Base-by-base conservation (phyloP, 53 echinoderm and acorn worm genomes). In the Stichopus horrens region DNA sequence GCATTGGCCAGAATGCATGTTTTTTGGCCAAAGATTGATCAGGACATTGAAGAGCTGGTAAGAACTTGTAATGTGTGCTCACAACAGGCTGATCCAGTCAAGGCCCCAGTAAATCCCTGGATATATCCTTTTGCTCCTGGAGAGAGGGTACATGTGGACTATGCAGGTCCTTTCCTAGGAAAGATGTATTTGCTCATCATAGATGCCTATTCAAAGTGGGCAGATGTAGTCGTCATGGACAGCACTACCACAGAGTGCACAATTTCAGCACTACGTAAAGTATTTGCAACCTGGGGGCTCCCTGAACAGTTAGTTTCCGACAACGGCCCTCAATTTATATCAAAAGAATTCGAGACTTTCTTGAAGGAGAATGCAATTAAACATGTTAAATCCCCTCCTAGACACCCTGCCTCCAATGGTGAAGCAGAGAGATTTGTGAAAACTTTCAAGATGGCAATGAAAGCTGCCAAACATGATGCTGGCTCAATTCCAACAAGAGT, bases 391-490 rank as follows among this genome's bases (percentile, higher is more conserved):
- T 73, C 74, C 21, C 16, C 90, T 56, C 65, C 67, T 3, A 80
- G 86, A 56, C 90, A 89, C 79, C 84, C 74, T 4, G 58, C 83
- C 9, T 79, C 84, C 51, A 89, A 89, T 53, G 89, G 89, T 16
- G 75, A 88, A 52, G 89, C 73, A 5, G 73, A 83, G 65, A 66
- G 83, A 22, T 85, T 84, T 55, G 90, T 74, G 51, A 23, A 54
- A 73, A 83, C 90, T 52, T 90, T 90, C 90, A 90, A 90, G 23
- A 37, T 71, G 14, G 83, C 82, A 21, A 78, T 88, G 60, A 87
- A 75, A 87, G 75, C 88, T 5, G 20, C 56, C 10, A 56, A 74
- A 74, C 18, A 52, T 87, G 88, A 87, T 5, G 18, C 52, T 53
- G 74, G 88, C 74, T 74, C 88, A 8, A 87, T 87, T 74, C 74